phyloP scores from a whole-genome alignment of 2,113 vertebrate genomes.

The Corythaixoides concolor region DNA sequence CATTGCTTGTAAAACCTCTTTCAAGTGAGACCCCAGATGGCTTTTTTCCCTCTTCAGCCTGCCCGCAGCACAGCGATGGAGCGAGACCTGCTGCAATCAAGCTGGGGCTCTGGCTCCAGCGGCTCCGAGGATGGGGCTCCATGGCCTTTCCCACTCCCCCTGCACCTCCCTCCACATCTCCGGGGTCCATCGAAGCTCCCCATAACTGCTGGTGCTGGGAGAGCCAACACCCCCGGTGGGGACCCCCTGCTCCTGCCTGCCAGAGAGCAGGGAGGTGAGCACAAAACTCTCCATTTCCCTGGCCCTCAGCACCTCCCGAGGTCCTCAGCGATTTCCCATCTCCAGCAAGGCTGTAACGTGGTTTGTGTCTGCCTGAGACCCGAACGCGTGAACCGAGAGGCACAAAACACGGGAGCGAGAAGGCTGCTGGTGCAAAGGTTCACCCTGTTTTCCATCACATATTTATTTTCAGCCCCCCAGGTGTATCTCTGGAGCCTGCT shows the following conservation, averaged over 20 bases:
- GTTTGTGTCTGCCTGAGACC: not conserved
- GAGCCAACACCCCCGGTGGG: rapidly evolving
- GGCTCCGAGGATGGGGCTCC: rapidly evolving
- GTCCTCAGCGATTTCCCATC: not conserved
- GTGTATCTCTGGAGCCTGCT: not conserved
- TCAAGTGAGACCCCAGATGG: constrained; percentile 39
- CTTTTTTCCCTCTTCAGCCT: not conserved
- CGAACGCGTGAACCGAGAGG: rapidly evolving
- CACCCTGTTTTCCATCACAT: not conserved
- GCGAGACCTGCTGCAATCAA: not conserved
- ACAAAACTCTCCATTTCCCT: not conserved
- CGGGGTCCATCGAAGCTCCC: rapidly evolving
- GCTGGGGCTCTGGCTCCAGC: not conserved
- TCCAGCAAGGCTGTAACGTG: rapidly evolving
- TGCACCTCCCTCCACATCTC: not conserved
- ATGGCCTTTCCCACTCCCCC: not conserved
- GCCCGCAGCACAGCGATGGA: not conserved
- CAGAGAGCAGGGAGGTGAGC: rapidly evolving
- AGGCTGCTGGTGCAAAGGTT: not conserved
- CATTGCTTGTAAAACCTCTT: constrained; percentile 11
- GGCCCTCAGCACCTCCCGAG: not conserved
- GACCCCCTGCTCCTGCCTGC: not conserved
- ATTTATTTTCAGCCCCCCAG: not conserved
- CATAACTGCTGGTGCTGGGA: not conserved
- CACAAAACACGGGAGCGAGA: rapidly evolving